Evolutionary conservation across 2,113 vertebrate species (phyloP).

Genomic region (Oryzias melastigma): DNA sequence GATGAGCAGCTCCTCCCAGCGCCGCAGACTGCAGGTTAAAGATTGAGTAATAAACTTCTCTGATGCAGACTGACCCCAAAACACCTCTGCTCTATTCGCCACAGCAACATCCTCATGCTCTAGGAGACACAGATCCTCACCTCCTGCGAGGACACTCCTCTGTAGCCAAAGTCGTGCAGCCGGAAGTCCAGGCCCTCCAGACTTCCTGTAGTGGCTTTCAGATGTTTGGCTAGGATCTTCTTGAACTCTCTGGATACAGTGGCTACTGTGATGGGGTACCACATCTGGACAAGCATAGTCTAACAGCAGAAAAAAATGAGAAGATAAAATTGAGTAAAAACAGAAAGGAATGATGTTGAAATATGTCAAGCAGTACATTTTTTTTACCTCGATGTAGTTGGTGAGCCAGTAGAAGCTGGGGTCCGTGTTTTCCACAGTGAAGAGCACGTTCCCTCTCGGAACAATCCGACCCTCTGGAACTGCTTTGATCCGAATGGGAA

Average conservation of each 20-base stretch:
- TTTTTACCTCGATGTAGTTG: constrained; percentile 76
- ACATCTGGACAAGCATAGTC: constrained; percentile 81
- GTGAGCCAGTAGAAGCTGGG: constrained; percentile 78
- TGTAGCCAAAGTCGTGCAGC: constrained; percentile 80
- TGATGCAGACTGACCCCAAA: too few relatives aligned
- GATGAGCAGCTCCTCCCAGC: constrained; percentile 77
- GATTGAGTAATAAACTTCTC: too few relatives aligned
- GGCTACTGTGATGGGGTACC: constrained; percentile 81
- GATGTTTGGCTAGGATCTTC: constrained; percentile 78
- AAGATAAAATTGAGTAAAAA: not conserved
- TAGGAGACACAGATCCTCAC: constrained; percentile 32
- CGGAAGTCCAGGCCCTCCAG: constrained; percentile 75
- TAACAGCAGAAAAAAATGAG: constrained; percentile 10
- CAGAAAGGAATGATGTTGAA: not conserved
- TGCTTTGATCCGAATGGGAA: constrained; percentile 79
- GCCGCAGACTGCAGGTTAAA: constrained; percentile 70
- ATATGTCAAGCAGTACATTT: not conserved
- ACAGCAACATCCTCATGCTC: not conserved
- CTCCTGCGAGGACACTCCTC: constrained; percentile 81
- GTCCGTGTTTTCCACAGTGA: constrained; percentile 81
- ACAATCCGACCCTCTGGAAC: constrained; percentile 76
- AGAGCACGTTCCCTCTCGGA: constrained; percentile 78
- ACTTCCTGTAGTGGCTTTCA: constrained; percentile 74
- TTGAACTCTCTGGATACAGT: constrained; percentile 80
- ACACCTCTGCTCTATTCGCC: too few relatives aligned